A percentile compares a stretch with the other conserved stretches of the same genome.
These are phyloP conservation scores for Temnothorax curvispinosus DNA, from an alignment of 1,140 invertebrate genomes.

Conservation along the genomic window DNA sequence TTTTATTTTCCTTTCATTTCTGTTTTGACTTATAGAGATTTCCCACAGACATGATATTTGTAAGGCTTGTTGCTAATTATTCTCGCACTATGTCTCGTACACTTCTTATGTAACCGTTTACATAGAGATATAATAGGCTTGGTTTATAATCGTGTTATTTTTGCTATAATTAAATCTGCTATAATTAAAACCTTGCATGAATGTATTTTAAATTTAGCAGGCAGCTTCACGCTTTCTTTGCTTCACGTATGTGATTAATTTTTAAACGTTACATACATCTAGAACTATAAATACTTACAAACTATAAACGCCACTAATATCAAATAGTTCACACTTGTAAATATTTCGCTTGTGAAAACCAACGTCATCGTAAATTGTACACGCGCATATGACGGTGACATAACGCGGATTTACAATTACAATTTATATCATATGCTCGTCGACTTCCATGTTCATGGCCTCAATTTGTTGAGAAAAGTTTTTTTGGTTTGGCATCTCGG, in stretches of 20 bases:
- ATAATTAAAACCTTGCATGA: not conserved
- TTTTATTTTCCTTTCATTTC: not conserved
- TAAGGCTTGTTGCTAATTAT: not conserved
- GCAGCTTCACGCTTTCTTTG: not conserved
- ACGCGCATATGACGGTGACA: not conserved
- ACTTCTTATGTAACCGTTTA: not conserved
- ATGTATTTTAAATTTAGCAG: not conserved
- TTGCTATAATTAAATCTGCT: no score
- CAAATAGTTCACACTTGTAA: no score
- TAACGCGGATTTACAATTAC: not conserved
- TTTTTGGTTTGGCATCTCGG: conserved; percentile 2
- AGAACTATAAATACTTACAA: not conserved
- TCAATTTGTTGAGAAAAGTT: conserved; percentile 40
- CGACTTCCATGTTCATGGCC: not conserved
- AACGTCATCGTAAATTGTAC: not conserved
- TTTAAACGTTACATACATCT: not conserved
- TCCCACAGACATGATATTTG: not conserved
- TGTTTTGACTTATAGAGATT: not conserved
- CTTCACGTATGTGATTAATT: not conserved
- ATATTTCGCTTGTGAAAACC: not conserved
- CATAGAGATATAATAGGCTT: not conserved
- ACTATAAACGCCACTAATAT: not conserved
- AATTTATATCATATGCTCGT: conserved; percentile 34
- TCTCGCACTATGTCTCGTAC: not conserved
- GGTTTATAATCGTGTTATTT: not conserved